Conservation (phyloP, 2,113 vertebrate genomes). For the Bujurquina vittata region DNA sequence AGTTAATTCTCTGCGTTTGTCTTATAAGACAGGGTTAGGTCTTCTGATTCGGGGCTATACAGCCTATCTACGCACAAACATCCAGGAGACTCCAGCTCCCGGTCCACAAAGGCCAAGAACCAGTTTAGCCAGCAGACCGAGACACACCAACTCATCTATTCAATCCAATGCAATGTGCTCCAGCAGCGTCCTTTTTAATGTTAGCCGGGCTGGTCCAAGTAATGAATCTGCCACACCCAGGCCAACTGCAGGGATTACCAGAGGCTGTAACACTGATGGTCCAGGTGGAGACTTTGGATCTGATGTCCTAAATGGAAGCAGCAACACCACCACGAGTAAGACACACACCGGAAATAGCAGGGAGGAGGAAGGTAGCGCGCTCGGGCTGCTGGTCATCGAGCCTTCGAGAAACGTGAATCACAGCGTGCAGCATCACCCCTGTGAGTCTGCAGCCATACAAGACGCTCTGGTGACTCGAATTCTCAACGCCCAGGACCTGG, state of each 20-base stretch:
- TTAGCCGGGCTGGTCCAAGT: not conserved
- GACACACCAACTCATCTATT: not conserved
- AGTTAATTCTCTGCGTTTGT: conserved; percentile 70
- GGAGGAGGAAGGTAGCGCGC: not conserved
- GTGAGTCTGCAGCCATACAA: conserved; percentile 74
- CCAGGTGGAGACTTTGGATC: not conserved
- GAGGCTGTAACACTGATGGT: not conserved
- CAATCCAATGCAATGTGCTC: conserved; percentile 5
- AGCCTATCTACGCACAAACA: conserved; percentile 63
- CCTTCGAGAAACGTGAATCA: conserved; percentile 74
- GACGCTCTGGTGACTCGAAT: conserved; percentile 65
- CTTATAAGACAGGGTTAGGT: conserved; percentile 62
- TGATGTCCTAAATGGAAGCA: not conserved
- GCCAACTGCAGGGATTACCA: not conserved
- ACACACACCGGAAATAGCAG: not conserved
- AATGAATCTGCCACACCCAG: conserved; percentile 21
- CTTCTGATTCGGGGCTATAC: conserved; percentile 67
- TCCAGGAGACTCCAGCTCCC: conserved; percentile 60
- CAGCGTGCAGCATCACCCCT: conserved; percentile 71
- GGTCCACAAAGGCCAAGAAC: not conserved
- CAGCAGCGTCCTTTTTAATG: not conserved
- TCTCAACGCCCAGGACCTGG: conserved; percentile 69
- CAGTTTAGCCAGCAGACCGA: not conserved
- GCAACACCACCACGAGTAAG: not conserved
- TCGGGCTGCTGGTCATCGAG: conserved; percentile 74